phyloP scores from a whole-genome alignment of 2,888 invertebrate species.

The Agriopis aurantiaria region DNA sequence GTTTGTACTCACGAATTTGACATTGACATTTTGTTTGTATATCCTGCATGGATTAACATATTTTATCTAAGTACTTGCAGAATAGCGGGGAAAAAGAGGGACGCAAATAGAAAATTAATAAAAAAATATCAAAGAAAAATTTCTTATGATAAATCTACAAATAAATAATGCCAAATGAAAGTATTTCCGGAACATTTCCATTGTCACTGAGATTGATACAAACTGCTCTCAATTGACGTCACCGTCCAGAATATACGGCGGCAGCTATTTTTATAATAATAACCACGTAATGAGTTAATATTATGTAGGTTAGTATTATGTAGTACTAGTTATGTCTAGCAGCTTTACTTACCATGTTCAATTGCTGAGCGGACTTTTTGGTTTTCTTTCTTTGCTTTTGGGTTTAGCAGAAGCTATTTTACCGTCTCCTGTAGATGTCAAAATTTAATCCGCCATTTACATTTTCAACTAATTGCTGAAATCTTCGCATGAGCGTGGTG shows the following conservation, averaged over 20 bases:
- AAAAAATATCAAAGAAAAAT: neutral
- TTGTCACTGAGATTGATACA: slow-evolving; percentile 22
- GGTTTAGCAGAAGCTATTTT: neutral
- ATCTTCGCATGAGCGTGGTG: too few relatives aligned
- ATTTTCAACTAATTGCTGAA: too few relatives aligned
- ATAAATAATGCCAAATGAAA: slow-evolving; percentile 14
- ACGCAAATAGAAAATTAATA: too few relatives aligned
- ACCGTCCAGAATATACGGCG: neutral
- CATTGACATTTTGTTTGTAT: too few relatives aligned
- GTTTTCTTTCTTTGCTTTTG: neutral
- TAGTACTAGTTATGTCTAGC: neutral
- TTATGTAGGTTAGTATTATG: slow-evolving; percentile 14
- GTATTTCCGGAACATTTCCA: slow-evolving; percentile 15
- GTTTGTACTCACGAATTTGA: too few relatives aligned
- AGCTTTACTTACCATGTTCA: neutral
- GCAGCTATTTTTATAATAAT: neutral
- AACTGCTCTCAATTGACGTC: slow-evolving; percentile 25
- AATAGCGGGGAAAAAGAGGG: too few relatives aligned
- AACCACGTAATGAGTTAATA: neutral
- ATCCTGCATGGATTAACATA: too few relatives aligned
- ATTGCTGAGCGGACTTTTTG: neutral
- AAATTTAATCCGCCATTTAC: neutral
- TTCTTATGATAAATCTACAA: neutral
- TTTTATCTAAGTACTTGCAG: too few relatives aligned
- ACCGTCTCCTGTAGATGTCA: neutral